phyloP scores from a whole-genome alignment of 2,797 vertebrate species.

The Fringilla coelebs region DNA sequence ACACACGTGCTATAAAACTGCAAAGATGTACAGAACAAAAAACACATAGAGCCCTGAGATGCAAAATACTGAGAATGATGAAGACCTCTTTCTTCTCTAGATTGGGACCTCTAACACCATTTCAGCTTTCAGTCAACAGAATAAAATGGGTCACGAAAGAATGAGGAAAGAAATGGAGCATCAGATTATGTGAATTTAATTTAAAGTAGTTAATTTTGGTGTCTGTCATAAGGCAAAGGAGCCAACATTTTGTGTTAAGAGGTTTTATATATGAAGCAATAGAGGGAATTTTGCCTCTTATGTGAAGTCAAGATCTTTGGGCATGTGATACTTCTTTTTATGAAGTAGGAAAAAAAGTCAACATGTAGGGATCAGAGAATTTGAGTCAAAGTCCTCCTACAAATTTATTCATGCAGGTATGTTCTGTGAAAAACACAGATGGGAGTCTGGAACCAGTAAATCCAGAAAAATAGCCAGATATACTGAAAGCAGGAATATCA shows the following conservation, averaged over 20 bases:
- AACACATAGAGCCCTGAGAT: not conserved
- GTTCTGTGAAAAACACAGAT: not conserved
- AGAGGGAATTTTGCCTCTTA: not conserved
- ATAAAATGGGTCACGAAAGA: not conserved
- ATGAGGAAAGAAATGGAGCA: not conserved
- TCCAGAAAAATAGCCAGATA: not conserved
- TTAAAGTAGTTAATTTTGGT: not conserved
- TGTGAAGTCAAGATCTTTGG: not conserved
- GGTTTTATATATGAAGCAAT: not conserved
- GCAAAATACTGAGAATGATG: not conserved
- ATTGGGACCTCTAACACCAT: not conserved
- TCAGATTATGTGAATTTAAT: not conserved
- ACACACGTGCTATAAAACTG: not conserved
- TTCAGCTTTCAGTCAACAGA: not conserved
- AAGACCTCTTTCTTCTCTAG: not conserved
- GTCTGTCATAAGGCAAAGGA: not conserved
- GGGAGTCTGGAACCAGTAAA: not conserved
- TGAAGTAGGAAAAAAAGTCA: not conserved
- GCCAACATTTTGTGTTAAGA: not conserved
- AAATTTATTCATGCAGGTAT: not conserved
- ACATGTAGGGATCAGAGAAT: not conserved
- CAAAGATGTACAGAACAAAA: not conserved
- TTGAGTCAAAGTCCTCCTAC: not conserved
- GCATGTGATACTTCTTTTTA: not conserved
- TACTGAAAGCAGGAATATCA: not conserved